Evolutionary conservation across 2,888 invertebrate genomes (phyloP).

Genomic region (Catotricha subobsoleta): DNA sequence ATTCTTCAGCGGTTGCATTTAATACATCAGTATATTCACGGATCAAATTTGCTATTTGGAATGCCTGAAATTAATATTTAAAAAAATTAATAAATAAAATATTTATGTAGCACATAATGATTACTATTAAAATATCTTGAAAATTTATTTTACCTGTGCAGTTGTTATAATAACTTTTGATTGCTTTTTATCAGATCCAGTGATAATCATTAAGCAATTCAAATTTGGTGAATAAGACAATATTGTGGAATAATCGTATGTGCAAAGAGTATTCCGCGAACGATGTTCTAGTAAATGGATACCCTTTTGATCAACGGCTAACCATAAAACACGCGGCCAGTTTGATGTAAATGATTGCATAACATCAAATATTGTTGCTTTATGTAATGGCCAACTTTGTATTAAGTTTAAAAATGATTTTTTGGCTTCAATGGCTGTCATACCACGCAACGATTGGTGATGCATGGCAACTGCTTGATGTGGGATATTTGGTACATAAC

Average conservation of each 20-base stretch:
- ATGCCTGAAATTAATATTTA: too few relatives aligned
- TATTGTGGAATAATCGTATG: slow-evolving; percentile 78
- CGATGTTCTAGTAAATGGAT: slow-evolving; percentile 78
- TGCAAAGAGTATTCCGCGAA: slow-evolving; percentile 72
- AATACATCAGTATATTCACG: slow-evolving; percentile 68
- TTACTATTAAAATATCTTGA: neutral
- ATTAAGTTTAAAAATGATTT: slow-evolving; percentile 84
- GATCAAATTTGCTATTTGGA: slow-evolving; percentile 82
- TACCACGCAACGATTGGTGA: slow-evolving; percentile 77
- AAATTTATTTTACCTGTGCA: slow-evolving; percentile 45
- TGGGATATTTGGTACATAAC: slow-evolving; percentile 59
- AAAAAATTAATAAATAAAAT: slow-evolving; percentile 12
- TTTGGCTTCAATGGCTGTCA: slow-evolving; percentile 72
- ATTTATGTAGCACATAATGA: neutral
- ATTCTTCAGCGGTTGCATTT: slow-evolving; percentile 22
- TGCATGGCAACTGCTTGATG: slow-evolving; percentile 76
- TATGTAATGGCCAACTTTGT: slow-evolving; percentile 82
- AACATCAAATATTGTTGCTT: slow-evolving; percentile 87
- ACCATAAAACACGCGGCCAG: slow-evolving; percentile 84
- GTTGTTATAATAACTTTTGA: slow-evolving; percentile 88
- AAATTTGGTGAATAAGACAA: slow-evolving; percentile 82
- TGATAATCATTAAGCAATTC: slow-evolving; percentile 84
- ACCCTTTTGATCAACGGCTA: slow-evolving; percentile 84
- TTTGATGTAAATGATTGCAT: slow-evolving; percentile 94
- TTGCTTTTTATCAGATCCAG: slow-evolving; percentile 76